Base-by-base conservation (phyloP, 2,797 vertebrate species). In the Arctocebus calabarensis region DNA sequence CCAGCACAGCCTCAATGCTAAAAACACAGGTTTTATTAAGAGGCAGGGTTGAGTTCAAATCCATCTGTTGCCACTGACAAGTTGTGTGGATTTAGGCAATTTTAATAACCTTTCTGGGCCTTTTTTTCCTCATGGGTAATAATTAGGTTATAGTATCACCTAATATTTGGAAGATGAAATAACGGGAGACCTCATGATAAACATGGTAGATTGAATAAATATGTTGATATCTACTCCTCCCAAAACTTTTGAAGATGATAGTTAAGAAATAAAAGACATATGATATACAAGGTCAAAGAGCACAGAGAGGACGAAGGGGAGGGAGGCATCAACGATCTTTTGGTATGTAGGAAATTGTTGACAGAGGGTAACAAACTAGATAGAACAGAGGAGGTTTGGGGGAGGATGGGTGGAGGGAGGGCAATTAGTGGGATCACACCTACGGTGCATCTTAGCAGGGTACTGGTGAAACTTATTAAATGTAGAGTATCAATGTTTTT, bases 181-280 rank as follows among this genome's bases (percentile, higher is more conserved):
- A 3, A 23, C 92, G 85, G 62, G 43, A 91, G 10, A 68, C n/a
- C 64, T 91, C 70, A 57, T 66, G 84, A 81, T 66, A 92, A 64
- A n/a, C 32, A 25, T 23, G 37, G 29, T 74, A 5, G 34, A 71
- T 32, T 66, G 32, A 78, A 61, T 61, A 84, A 83, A 45, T 32
- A 57, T 13, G n/a, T 19, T 37, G 20, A 79, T 71, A 16, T 59
- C 79, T 59, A n/a, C 7, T 45, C 34, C 45, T 22, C 10, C 52
- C 37, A 75, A 94, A 94, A 86, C 27, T 90, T 85, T 61, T 6
- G 16, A 75, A 34, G 85, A 43, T 66, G 70, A 83, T 8, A 90
- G 43, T 70, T 88, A 78, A 81, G 29, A 37, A 88, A 79, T 85
- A 83, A 84, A 79, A 55, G 7, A 85, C 45, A 17, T 52, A 61